These are phyloP conservation scores for Mionectes macconnelli DNA, from an alignment of 2,113 vertebrate species.

Conservation along the genomic window DNA sequence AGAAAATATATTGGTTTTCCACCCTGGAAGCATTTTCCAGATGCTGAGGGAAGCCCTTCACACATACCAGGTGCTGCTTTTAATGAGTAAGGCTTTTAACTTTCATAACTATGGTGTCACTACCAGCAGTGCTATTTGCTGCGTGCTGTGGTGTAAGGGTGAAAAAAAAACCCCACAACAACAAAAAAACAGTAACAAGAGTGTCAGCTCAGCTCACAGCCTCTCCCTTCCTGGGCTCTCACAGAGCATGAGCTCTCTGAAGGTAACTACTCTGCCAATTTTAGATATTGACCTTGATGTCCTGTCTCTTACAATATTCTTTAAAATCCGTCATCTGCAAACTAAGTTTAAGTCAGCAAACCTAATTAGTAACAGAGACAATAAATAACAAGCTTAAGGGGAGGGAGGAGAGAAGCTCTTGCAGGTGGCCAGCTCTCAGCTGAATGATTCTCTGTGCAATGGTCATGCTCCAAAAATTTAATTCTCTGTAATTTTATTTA, in stretches of 20 bases:
- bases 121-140: background rate
- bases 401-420: conserved; percentile 30
- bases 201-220: background rate
- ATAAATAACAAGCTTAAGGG: conserved; percentile 64
- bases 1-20: background rate
- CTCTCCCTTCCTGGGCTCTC: background rate
- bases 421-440: conserved; percentile 54
- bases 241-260: background rate
- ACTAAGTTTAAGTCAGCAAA: conserved; percentile 67
- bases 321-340: conserved; percentile 69
- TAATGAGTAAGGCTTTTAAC: background rate
- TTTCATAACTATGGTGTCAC: background rate
- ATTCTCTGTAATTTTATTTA: conserved; percentile 73
- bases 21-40: background rate
- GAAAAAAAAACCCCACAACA: background rate
- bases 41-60: background rate
- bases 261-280: conserved; percentile 26
- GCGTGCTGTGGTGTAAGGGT: background rate
- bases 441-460: conserved; percentile 43
- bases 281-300: conserved; percentile 33
- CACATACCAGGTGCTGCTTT: background rate
- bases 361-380: conserved; percentile 70
- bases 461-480: conserved; percentile 70
- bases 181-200: background rate
- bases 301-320: conserved; percentile 35